Base-by-base conservation (phyloP, 2,113 vertebrate genomes). In the Ctenomys sociabilis region DNA sequence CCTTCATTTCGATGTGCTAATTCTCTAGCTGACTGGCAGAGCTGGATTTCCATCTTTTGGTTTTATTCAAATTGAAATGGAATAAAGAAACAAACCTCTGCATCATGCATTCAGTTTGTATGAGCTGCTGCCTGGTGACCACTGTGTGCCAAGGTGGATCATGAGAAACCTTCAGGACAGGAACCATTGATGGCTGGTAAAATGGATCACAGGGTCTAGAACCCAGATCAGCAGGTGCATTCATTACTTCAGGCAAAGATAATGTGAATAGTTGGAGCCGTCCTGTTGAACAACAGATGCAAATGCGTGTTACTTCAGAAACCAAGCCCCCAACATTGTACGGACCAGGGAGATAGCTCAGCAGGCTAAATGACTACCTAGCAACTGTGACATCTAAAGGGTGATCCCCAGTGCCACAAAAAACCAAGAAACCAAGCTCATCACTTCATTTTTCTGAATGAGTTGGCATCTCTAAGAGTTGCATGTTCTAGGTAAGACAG, bases 41-140 rank as follows among this genome's bases (percentile, higher is more conserved):
- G 73, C 78, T 96, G 89, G 89, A 94, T 88, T 89, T 85, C 83
- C 96, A 95, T 95, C 94, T 94, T 80, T 61, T 92, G 35, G 85
- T 70, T 93, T 97, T 93, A 96, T 96, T 93, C 93, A 96, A 96
- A 95, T 94, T 84, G 91, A 86, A 96, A 68, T 72, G 57, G 24
- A 6, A 5, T 0, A 0, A 0, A 0, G 2, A n/a, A 22, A 82
- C 3, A 26, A 12, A 1, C 72, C 52, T 93, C 68, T 63, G 1
- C 7, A 10, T 64, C 93, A 49, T 80, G 78, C 73, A 64, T 49
- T 61, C 24, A 43, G 96, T 17, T 8, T 63, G 9, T n/a, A 32
- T 30, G n/a, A 57, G 59, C 73, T 32, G 6, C 24, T n/a, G 7
- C 13, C 66, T 68, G 24, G 37, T n/a, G 37, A 26, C 43, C 37